Evolutionary conservation across 1,140 invertebrate genomes (phyloP), one percentile per base, ranked within the genome.

Genomic region (Heliothis subflexa): DNA sequence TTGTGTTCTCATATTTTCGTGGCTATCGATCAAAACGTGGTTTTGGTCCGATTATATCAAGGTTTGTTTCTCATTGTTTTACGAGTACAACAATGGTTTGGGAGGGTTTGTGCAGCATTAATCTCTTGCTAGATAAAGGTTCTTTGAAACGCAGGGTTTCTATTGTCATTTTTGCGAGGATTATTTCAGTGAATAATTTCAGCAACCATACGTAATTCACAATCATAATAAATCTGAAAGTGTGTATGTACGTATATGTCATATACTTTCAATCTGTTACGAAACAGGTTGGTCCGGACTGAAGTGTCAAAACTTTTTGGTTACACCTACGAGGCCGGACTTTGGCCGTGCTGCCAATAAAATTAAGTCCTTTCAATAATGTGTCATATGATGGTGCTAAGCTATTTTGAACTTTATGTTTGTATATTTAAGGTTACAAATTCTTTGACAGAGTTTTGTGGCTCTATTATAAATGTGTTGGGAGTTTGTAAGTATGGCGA

Each of bases 401-500:
- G 28, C n/a, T 45, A 45, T 40, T 55, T 55, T 16, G 25, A 7
- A 55, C 52, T 72, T 13, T 45, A 13, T 72, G 18, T 4, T 18
- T n/a, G 18, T 2, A 16, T 1, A 0, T 0, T n/a, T 40, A 55
- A 55, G 33, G 28, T 40, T 18, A 9, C 55, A 55, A 18, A 18
- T 72, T 12, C 1, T 2, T 55, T 40, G n/a, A 7, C 61, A 25
- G 5, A 49, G 40, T 21, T 14, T 49, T 55, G 25, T 47, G 9
- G 71, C 10, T 71, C 49, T 52, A 71, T 71, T 73, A 47, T 45
- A 57, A 59, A 73, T 47, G 50, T 71, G 13, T 25, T 1, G 21
- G 9, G 33, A 45, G 33, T 14, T 33, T 10, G n/a, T 25, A 49
- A 66, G 54, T 55, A 16, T n/a, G 12, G 54, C 33, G 55, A 59